Evolutionary conservation across 2,888 invertebrate species (phyloP).

Genomic region (Nomada ruficornis): DNA sequence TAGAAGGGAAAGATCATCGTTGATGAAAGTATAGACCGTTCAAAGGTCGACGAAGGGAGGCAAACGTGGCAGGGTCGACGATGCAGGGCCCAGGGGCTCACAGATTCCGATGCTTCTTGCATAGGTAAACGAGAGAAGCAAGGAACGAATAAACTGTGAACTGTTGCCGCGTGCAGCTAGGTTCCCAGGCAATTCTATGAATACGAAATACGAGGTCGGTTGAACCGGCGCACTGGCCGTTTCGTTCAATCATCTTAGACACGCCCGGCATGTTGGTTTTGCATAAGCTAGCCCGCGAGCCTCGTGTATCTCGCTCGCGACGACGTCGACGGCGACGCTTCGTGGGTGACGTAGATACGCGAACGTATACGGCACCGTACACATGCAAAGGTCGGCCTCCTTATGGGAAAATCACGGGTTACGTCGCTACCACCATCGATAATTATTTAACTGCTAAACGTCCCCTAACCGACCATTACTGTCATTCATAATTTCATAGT

Average conservation of each 20-base stretch:
- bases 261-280: conserved; percentile 80
- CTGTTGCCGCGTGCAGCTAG: conserved; percentile 54
- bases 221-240: conserved; percentile 67
- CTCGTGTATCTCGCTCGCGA: conserved; percentile 47
- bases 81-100: conserved; percentile 48
- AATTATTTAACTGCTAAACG: conserved; percentile 67
- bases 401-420: conserved; percentile 56
- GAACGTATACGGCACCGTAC: conserved; percentile 41
- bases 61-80: conserved; percentile 46
- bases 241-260: conserved; percentile 81
- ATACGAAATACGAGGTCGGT: conserved; percentile 81
- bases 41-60: conserved; percentile 53
- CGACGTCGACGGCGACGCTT: conserved; percentile 33
- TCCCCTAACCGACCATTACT: conserved; percentile 32
- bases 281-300: conserved; percentile 74
- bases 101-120: conserved; percentile 58
- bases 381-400: conserved; percentile 60
- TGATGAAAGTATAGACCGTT: conserved; percentile 40
- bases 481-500: conserved; percentile 28
- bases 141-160: conserved; percentile 54
- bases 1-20: conserved; percentile 15
- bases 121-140: conserved; percentile 46
- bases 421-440: conserved; percentile 52
- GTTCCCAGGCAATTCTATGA: conserved; percentile 80
- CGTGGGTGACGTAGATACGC: conserved; percentile 44